Percentiles rank a stretch among this genome's conserved stretches.
Conservation (phyloP, 2,888 invertebrate species). For the Lymantria dispar region DNA sequence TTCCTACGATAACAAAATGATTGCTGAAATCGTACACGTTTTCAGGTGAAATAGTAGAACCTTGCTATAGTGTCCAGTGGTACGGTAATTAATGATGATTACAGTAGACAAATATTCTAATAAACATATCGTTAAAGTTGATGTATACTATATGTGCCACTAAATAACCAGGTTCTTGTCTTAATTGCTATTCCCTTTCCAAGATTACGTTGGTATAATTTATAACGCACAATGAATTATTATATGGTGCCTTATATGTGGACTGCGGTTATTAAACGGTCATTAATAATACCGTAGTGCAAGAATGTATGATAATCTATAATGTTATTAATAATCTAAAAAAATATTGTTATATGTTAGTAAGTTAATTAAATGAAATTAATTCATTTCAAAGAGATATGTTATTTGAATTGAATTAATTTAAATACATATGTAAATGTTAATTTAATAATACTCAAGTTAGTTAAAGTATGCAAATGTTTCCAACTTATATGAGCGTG, state of each 20-base stretch:
- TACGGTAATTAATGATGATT: too few species aligned
- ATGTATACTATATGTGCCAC: conserved; percentile 38
- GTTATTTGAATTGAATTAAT: too few species aligned
- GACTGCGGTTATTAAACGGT: conserved; percentile 38
- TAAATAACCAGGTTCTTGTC: conserved; percentile 56
- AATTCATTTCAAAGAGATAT: too few species aligned
- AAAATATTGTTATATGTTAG: not conserved
- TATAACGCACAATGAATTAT: conserved; percentile 59
- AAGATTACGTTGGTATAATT: conserved; percentile 62
- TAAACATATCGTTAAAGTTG: not conserved
- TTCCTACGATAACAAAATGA: too few species aligned
- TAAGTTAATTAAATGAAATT: too few species aligned
- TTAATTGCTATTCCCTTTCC: conserved; percentile 61
- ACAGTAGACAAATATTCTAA: too few species aligned
- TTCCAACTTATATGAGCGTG: not conserved
- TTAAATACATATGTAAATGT: too few species aligned
- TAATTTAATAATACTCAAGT: too few species aligned
- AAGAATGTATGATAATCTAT: conserved; percentile 4
- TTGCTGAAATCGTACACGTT: too few species aligned
- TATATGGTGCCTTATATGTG: conserved; percentile 42
- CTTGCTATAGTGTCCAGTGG: too few species aligned
- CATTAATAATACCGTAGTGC: conserved; percentile 19
- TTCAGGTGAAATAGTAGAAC: too few species aligned
- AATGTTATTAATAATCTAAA: not conserved
- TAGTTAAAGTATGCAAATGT: too few species aligned